Percentiles rank a stretch among this genome's conserved stretches.
Conservation (phyloP, 2,888 invertebrate species). For the Dryadula phaetusa region DNA sequence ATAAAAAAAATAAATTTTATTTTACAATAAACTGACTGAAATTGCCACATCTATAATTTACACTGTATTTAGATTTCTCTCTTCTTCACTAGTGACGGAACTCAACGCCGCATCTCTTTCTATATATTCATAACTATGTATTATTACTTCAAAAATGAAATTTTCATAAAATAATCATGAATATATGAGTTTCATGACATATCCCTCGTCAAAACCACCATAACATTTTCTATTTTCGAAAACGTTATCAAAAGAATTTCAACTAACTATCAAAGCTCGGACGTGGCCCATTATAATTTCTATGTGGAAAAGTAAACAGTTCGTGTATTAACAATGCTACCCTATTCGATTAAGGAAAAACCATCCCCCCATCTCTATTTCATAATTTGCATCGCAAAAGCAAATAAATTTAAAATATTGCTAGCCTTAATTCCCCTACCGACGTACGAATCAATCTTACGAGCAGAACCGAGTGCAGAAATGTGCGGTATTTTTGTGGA, state of each 20-base stretch:
- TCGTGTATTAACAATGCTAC: slow-evolving; percentile 70
- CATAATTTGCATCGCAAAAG: slow-evolving; percentile 82
- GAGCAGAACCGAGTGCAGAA: slow-evolving; percentile 31
- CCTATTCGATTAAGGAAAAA: slow-evolving; percentile 76
- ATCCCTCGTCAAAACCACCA: not conserved
- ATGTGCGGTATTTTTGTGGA: slow-evolving; percentile 34
- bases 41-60: no score
- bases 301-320: slow-evolving; percentile 68
- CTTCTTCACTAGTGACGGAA: no score
- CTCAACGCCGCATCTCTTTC: no score
- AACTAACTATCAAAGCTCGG: slow-evolving; percentile 47
- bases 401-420: slow-evolving; percentile 83
- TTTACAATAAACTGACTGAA: no score
- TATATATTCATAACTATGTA: no score
- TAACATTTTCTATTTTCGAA: slow-evolving; percentile 23
- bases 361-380: slow-evolving; percentile 73
- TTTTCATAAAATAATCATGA: no score
- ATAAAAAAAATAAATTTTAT: no score
- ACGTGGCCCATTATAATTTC: slow-evolving; percentile 48
- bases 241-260: slow-evolving; percentile 41
- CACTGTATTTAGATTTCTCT: no score
- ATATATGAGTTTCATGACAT: no score
- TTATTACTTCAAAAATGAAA: no score
- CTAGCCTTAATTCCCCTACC: slow-evolving; percentile 74
- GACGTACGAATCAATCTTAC: slow-evolving; percentile 70